A percentile compares a stretch with the other conserved stretches of the same genome.
Conservation (phyloP, 2,797 vertebrate genomes). For the Neosalanx taihuensis region DNA sequence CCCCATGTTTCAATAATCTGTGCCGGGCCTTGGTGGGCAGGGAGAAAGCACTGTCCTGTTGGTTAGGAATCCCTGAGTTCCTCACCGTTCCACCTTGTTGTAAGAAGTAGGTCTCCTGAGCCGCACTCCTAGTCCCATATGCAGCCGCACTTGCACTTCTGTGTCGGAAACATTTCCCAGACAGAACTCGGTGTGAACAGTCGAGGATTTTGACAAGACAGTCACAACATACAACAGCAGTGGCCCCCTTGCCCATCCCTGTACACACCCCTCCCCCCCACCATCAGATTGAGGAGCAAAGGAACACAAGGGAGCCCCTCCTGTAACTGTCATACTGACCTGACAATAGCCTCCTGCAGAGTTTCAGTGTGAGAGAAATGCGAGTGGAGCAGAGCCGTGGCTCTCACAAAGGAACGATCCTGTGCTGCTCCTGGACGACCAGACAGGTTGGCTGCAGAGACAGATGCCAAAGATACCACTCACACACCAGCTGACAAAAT, state of each 20-base stretch:
- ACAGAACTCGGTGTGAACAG: constrained; percentile 1
- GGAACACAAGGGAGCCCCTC: constrained; percentile 37
- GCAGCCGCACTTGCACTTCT: constrained; percentile 83
- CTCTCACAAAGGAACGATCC: constrained; percentile 83
- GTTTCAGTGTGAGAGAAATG: constrained; percentile 80
- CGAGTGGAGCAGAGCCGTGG: constrained; percentile 81
- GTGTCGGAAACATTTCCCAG: constrained; percentile 27
- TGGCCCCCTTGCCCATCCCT: neutral
- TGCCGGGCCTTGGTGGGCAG: constrained; percentile 85
- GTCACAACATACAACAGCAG: constrained; percentile 6
- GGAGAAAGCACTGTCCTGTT: constrained; percentile 85
- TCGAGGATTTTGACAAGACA: constrained; percentile 25
- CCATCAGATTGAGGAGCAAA: constrained; percentile 26
- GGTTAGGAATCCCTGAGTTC: constrained; percentile 88
- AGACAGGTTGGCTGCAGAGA: constrained; percentile 83
- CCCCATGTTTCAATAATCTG: constrained; percentile 89
- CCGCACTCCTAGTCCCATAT: constrained; percentile 78
- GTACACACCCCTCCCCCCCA: constrained; percentile 37
- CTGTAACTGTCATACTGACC: constrained; percentile 72
- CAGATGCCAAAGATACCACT: constrained; percentile 52
- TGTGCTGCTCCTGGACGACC: constrained; percentile 62
- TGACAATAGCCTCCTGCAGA: constrained; percentile 85
- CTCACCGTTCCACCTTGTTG: constrained; percentile 72
- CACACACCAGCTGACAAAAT: constrained; percentile 30
- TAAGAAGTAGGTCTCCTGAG: constrained; percentile 93